Evolutionary conservation across 2,797 vertebrate genomes (phyloP).

Genomic region (Cyprinella venusta): DNA sequence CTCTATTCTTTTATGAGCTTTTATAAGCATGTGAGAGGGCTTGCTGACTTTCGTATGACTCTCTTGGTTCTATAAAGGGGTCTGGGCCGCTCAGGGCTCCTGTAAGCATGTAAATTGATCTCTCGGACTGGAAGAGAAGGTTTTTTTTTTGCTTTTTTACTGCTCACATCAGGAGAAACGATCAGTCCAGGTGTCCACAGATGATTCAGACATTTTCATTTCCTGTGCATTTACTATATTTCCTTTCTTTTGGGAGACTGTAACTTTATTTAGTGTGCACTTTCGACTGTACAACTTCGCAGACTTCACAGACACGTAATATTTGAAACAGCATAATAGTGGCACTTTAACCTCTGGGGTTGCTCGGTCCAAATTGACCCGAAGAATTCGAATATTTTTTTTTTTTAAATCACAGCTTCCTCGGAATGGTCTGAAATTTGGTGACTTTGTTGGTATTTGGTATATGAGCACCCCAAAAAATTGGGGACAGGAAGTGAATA

Average conservation of each 20-base stretch:
- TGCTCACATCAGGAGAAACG: slow-evolving; percentile 41
- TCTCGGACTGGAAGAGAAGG: slow-evolving; percentile 24
- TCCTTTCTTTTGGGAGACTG: not conserved
- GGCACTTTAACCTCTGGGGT: too few species aligned
- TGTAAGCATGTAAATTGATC: slow-evolving; percentile 10
- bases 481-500: too few species aligned
- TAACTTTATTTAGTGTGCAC: too few species aligned
- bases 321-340: too few species aligned
- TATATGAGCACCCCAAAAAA: too few species aligned
- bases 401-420: too few species aligned
- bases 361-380: too few species aligned
- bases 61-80: slow-evolving; percentile 39
- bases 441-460: too few species aligned
- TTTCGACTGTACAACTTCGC: too few species aligned
- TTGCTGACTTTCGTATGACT: slow-evolving; percentile 27
- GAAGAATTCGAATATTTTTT: too few species aligned
- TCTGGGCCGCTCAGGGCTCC: slow-evolving; percentile 12
- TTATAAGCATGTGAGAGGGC: slow-evolving; percentile 15
- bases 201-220: slow-evolving; percentile 17
- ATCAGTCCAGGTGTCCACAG: slow-evolving; percentile 52
- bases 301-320: too few species aligned
- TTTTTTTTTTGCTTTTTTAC: slow-evolving; percentile 44
- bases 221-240: not conserved
- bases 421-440: too few species aligned
- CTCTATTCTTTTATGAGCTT: slow-evolving; percentile 50